Evolutionary conservation across 2,888 invertebrate species (phyloP), one percentile per base, ranked within the genome.

Genomic region (Neocrepidodera transversa): DNA sequence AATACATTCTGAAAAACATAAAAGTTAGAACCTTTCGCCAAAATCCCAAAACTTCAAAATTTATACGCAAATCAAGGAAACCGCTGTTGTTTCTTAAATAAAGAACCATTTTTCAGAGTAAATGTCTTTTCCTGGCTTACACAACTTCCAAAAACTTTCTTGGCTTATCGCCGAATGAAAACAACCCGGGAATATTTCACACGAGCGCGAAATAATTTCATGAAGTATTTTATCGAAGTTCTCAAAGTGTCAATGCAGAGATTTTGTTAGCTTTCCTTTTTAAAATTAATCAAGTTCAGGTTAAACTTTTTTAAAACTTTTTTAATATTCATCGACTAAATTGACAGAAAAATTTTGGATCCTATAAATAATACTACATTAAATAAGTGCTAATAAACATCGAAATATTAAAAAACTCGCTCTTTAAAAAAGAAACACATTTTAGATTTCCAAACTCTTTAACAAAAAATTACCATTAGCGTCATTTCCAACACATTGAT

Each of bases 21-120:
- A 36, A 49, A 36, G 35, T 49, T 36, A 8, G 20, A 49, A 49
- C 49, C 49, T 32, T 49, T 49, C 35, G 18, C 32, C 6, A 26
- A 1, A 49, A 49, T 26, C 13, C 36, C 28, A 10, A 51, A 45
- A 60, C 54, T 63, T 61, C 42, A 56, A 62, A 62, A 64, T 66
- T 64, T 64, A 60, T 63, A 60, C 42, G 62, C 57, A 58, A 58
- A 62, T 60, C 62, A 43, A 45, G 35, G 43, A 55, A 62, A 62
- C 60, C 50, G 59, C 56, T 51, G 62, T 58, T 65, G 65, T 63
- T 65, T 61, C 65, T 61, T 57, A 63, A 65, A 65, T 60, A 65
- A 63, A 61, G 49, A 17, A 45, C 20, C 59, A 54, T 65, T 63
- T 65, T 58, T 65, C 65, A 63, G 43, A 26, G 49, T 30, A 60